Evolutionary conservation across 2,888 invertebrate species (phyloP).

Genomic region (Parelbella ahira): DNA sequence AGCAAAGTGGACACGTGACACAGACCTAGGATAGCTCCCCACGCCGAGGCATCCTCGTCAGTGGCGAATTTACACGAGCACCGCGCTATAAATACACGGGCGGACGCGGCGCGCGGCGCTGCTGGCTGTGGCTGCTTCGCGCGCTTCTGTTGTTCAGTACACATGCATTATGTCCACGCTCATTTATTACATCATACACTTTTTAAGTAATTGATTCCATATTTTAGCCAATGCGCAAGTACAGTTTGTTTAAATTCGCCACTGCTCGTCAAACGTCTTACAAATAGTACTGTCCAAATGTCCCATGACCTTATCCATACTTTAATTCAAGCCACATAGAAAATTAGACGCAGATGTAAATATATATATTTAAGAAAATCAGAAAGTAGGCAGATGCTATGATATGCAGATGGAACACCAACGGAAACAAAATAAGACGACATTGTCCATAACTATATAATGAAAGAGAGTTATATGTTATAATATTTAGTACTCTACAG

Average conservation of each 20-base stretch:
- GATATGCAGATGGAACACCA: conserved; percentile 12
- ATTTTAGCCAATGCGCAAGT: neutral
- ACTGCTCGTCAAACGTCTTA: conserved; percentile 18
- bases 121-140: too few species aligned
- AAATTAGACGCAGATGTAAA: conserved; percentile 13
- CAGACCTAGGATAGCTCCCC: conserved; percentile 48
- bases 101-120: too few species aligned
- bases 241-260: conserved; percentile 15
- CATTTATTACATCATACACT: too few species aligned
- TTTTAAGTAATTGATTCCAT: too few species aligned
- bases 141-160: too few species aligned
- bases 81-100: too few species aligned
- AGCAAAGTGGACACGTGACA: conserved; percentile 74
- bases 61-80: conserved; percentile 17
- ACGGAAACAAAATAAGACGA: neutral
- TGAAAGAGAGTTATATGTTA: too few species aligned
- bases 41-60: conserved; percentile 12
- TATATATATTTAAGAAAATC: conserved; percentile 1
- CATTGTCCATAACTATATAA: too few species aligned
- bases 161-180: too few species aligned
- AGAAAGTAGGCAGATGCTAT: conserved; percentile 10
- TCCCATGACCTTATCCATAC: conserved; percentile 19
- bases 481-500: too few species aligned
- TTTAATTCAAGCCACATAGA: conserved; percentile 21
- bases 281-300: conserved; percentile 23